Percentiles rank a stretch among this genome's conserved stretches.
phyloP scores from a whole-genome alignment of 2,113 vertebrate genomes.

The Pedionomus torquatus region DNA sequence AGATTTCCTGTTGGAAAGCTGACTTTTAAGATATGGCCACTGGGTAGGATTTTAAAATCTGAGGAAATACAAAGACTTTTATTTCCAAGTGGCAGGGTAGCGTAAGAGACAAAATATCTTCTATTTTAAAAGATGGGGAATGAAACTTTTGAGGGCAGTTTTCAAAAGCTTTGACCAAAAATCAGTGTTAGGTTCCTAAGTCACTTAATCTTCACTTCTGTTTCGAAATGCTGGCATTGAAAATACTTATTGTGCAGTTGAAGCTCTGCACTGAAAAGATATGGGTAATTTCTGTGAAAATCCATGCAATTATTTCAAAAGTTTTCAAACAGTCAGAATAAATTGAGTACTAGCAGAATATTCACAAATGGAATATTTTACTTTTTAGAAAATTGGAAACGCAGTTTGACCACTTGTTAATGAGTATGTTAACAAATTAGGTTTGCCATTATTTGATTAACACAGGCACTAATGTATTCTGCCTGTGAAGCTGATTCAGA shows the following conservation, averaged over 20 bases:
- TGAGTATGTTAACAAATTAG: neutral
- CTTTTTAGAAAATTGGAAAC: neutral
- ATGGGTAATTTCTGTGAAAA: neutral
- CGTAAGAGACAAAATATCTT: neutral
- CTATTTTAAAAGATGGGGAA: neutral
- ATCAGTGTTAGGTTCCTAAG: neutral
- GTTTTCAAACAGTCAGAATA: neutral
- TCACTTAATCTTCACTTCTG: neutral
- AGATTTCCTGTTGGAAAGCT: neutral
- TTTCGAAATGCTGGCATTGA: constrained; percentile 15
- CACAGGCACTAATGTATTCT: neutral
- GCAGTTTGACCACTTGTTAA: neutral
- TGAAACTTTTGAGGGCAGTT: neutral
- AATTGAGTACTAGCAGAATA: neutral
- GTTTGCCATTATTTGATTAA: constrained; percentile 12
- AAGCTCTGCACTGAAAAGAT: neutral
- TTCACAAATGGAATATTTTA: neutral
- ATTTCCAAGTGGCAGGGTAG: neutral
- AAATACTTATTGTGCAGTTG: neutral
- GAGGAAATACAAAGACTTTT: neutral
- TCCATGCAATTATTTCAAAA: neutral
- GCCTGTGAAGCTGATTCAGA: neutral
- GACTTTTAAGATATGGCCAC: neutral
- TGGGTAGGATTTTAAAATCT: neutral
- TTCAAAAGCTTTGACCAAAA: neutral